Evolutionary conservation across 2,888 invertebrate species (phyloP).

Genomic region (Xiphydria camelus): DNA sequence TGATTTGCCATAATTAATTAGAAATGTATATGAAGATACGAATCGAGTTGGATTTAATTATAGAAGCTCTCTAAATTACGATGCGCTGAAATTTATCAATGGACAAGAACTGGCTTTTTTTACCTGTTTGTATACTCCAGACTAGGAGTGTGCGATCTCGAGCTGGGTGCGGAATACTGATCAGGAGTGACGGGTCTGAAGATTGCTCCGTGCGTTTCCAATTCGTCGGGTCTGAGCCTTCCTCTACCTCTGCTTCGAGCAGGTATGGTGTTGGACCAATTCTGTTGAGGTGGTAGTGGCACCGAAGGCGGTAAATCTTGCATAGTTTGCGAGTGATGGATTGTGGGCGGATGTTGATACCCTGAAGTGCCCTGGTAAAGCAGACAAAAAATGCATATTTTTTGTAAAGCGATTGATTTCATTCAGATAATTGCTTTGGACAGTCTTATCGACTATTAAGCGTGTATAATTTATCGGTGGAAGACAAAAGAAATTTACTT

Average conservation of each 20-base stretch:
- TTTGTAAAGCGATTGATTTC: no score
- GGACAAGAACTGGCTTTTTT: no score
- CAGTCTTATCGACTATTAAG: no score
- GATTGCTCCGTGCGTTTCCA: slow-evolving; percentile 42
- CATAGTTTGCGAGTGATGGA: slow-evolving; percentile 49
- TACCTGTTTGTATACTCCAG: slow-evolving; percentile 50
- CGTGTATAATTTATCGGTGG: no score
- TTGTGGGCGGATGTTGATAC: slow-evolving; percentile 38
- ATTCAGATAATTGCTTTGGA: no score
- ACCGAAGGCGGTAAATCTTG: slow-evolving; percentile 53
- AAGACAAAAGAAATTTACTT: slow-evolving; percentile 41
- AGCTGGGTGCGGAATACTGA: slow-evolving; percentile 54
- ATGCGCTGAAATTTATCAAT: no score
- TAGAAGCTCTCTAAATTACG: no score
- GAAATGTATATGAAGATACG: not conserved
- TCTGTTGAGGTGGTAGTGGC: slow-evolving; percentile 50
- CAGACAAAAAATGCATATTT: not conserved
- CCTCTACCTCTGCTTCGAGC: slow-evolving; percentile 66
- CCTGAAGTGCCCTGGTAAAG: slow-evolving; percentile 36
- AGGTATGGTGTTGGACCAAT: slow-evolving; percentile 67
- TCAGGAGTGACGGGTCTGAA: slow-evolving; percentile 59
- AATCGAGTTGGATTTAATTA: no score
- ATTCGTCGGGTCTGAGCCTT: slow-evolving; percentile 63
- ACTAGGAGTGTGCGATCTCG: slow-evolving; percentile 55
- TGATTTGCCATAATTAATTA: slow-evolving; percentile 16